phyloP scores from a whole-genome alignment of 2,113 vertebrate species.

The Podiceps cristatus region DNA sequence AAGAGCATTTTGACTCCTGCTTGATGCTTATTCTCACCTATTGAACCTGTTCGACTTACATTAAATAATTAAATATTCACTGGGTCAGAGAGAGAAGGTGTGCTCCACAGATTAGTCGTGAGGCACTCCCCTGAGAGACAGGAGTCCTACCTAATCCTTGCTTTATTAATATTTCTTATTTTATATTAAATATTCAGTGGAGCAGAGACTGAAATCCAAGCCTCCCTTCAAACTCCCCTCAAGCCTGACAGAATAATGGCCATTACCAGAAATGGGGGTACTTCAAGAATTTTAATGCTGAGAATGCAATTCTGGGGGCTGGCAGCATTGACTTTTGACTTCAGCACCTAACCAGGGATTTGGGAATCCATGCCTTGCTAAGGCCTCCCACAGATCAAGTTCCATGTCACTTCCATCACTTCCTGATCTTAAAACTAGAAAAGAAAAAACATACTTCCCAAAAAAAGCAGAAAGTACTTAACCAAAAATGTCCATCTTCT shows the following conservation, averaged over 20 bases:
- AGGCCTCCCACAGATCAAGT: not conserved
- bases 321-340: not conserved
- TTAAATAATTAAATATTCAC: not conserved
- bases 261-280: not conserved
- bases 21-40: not conserved
- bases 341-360: not conserved
- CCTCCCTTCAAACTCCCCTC: not conserved
- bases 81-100: not conserved
- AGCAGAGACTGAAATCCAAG: not conserved
- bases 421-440: not conserved
- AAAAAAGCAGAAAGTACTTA: not conserved
- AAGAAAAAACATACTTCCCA: not conserved
- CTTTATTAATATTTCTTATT: conserved; percentile 52
- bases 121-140: not conserved
- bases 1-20: not conserved
- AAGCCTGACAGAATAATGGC: not conserved
- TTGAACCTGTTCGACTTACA: not conserved
- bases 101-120: not conserved
- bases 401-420: not conserved
- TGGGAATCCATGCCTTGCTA: not conserved
- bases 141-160: not conserved
- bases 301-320: not conserved
- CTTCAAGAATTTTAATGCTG: not conserved
- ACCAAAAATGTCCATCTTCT: not conserved
- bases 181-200: conserved; percentile 1